Evolutionary conservation across 2,113 vertebrate species (phyloP).

Genomic region (Oryzias melastigma): DNA sequence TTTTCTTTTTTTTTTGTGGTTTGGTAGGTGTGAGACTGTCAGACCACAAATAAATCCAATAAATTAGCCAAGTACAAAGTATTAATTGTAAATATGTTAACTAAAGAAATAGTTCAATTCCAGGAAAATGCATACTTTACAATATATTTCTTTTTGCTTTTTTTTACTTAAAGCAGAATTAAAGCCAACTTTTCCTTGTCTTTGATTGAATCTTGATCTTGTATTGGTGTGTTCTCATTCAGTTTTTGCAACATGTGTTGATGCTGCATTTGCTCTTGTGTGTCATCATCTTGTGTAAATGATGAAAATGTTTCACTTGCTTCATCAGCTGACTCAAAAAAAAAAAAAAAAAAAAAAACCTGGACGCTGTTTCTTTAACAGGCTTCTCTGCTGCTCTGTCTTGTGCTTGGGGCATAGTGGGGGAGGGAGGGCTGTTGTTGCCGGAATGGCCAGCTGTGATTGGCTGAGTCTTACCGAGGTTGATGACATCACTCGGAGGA

Average conservation of each 20-base stretch:
- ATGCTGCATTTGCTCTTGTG: constrained; percentile 37
- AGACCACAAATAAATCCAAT: too few species aligned
- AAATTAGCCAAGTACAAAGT: too few species aligned
- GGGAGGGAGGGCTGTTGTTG: constrained; percentile 65
- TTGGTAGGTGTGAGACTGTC: too few species aligned
- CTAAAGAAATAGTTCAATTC: too few species aligned
- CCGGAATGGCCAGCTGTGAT: constrained; percentile 45
- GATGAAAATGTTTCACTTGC: constrained; percentile 43
- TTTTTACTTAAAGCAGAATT: too few species aligned
- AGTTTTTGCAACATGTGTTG: constrained; percentile 12
- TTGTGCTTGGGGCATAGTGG: constrained; percentile 51
- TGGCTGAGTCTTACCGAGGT: constrained; percentile 55
- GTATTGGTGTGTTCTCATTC: too few species aligned
- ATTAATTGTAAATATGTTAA: too few species aligned
- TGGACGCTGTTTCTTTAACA: constrained; percentile 72
- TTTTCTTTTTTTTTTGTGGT: too few species aligned
- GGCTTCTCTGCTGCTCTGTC: constrained; percentile 47
- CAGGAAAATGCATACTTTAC: too few species aligned
- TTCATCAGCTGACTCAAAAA: constrained; percentile 13
- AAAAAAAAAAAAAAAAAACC: constrained; percentile 27
- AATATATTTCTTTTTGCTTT: too few species aligned
- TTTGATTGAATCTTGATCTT: too few species aligned
- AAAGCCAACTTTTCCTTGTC: too few species aligned
- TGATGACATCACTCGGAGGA: constrained; percentile 71
- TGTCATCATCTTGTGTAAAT: constrained; percentile 49